A percentile compares a stretch with the other conserved stretches of the same genome.
phyloP scores from a whole-genome alignment of 2,888 invertebrate species.

The Hemistola chrysoprasaria region DNA sequence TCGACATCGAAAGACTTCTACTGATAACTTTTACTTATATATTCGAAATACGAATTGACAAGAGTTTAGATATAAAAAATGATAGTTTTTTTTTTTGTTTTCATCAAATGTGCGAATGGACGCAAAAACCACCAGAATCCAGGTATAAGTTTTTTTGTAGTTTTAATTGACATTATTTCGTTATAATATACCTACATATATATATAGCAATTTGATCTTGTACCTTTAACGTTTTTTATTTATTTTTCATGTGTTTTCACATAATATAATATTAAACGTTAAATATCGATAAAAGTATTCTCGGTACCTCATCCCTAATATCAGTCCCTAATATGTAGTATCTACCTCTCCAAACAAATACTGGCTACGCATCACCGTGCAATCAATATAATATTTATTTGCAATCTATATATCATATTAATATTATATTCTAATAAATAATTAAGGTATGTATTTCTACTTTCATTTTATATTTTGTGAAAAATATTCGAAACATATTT shows the following conservation, averaged over 20 bases:
- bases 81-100: too few species aligned
- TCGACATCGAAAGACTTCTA: conserved; percentile 1
- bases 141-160: too few species aligned
- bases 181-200: conserved; percentile 3
- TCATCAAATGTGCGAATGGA: too few species aligned
- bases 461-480: too few species aligned
- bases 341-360: conserved; percentile 9
- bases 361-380: conserved; percentile 21
- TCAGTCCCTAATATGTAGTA: conserved; percentile 30
- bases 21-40: too few species aligned
- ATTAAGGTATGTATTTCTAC: too few species aligned
- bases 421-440: too few species aligned
- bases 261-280: conserved; percentile 1
- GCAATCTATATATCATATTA: neutral
- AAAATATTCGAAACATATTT: too few species aligned
- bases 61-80: conserved; percentile 6
- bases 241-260: too few species aligned
- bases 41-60: conserved; percentile 13
- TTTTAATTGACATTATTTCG: conserved; percentile 9
- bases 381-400: conserved; percentile 11
- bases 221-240: too few species aligned
- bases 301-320: conserved; percentile 12
- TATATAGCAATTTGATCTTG: too few species aligned
- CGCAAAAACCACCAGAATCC: neutral
- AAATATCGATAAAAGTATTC: conserved; percentile 16